Conservation (phyloP, 2,888 invertebrate species). For the Cotesia congregata region DNA sequence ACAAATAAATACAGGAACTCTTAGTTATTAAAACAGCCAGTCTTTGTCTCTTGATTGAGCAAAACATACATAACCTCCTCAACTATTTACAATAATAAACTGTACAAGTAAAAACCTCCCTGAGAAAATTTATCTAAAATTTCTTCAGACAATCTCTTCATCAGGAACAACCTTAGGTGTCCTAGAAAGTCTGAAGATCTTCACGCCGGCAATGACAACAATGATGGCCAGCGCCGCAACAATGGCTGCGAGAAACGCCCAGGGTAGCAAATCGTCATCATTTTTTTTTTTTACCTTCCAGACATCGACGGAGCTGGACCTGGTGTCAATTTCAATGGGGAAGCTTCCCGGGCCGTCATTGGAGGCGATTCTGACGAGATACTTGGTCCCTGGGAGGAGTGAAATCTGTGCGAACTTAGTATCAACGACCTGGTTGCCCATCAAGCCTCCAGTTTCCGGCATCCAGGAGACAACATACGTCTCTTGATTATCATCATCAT, state of each 20-base stretch:
- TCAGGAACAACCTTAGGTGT: conserved; percentile 49
- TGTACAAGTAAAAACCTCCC: conserved; percentile 8
- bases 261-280: conserved; percentile 51
- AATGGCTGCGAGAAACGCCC: conserved; percentile 55
- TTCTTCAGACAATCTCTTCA: conserved; percentile 47
- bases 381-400: conserved; percentile 64
- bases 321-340: conserved; percentile 66
- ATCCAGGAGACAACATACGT: conserved; percentile 67
- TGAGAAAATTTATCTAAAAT: too few species aligned
- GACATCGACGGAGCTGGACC: conserved; percentile 55
- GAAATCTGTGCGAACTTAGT: conserved; percentile 65
- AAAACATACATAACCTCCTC: conserved; percentile 7
- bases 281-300: conserved; percentile 55
- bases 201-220: conserved; percentile 46
- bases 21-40: conserved; percentile 57
- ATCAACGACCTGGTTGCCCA: conserved; percentile 67
- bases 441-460: conserved; percentile 65
- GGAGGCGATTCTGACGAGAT: conserved; percentile 65
- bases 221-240: conserved; percentile 49
- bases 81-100: conserved; percentile 19
- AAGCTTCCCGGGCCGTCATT: conserved; percentile 68
- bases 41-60: conserved; percentile 65
- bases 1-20: conserved; percentile 63
- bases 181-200: conserved; percentile 8
- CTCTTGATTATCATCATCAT: conserved; percentile 46